These are phyloP conservation scores for Acheta domesticus DNA, from an alignment of 2,888 invertebrate genomes.

Conservation along the genomic window DNA sequence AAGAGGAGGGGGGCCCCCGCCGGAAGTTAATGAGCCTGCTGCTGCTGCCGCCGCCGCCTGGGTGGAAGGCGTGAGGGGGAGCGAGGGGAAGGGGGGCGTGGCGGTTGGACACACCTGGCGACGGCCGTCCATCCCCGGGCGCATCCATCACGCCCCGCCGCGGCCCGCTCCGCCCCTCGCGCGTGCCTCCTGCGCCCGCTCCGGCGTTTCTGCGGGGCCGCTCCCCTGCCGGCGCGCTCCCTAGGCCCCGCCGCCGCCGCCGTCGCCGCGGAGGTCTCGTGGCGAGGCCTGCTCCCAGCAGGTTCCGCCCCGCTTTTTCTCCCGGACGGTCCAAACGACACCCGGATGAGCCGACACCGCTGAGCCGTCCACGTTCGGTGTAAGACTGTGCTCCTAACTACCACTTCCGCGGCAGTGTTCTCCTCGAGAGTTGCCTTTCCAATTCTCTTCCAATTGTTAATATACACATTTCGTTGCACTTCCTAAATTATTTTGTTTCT, in stretches of 20 bases:
- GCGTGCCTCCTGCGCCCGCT: not conserved
- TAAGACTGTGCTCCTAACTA: too few relatives aligned
- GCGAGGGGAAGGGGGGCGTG: not conserved
- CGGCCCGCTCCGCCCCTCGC: not conserved
- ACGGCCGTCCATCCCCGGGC: not conserved
- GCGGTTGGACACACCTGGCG: not conserved
- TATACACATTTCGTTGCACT: too few relatives aligned
- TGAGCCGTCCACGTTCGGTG: too few relatives aligned
- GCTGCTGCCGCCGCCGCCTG: not conserved
- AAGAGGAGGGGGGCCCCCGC: not conserved
- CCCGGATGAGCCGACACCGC: too few relatives aligned
- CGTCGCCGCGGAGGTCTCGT: not conserved
- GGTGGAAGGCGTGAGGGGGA: not conserved
- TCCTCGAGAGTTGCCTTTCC: too few relatives aligned
- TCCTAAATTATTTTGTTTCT: too few relatives aligned
- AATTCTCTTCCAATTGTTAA: too few relatives aligned
- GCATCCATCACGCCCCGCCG: not conserved
- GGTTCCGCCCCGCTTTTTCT: too few relatives aligned
- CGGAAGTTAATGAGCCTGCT: not conserved
- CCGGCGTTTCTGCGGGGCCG: not conserved
- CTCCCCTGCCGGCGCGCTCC: not conserved
- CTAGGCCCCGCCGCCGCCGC: not conserved
- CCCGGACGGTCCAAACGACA: too few relatives aligned
- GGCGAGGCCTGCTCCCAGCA: not conserved
- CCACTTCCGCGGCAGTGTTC: too few relatives aligned